Conservation (phyloP, 1,140 invertebrate genomes). For the Anthonomus grandis region DNA sequence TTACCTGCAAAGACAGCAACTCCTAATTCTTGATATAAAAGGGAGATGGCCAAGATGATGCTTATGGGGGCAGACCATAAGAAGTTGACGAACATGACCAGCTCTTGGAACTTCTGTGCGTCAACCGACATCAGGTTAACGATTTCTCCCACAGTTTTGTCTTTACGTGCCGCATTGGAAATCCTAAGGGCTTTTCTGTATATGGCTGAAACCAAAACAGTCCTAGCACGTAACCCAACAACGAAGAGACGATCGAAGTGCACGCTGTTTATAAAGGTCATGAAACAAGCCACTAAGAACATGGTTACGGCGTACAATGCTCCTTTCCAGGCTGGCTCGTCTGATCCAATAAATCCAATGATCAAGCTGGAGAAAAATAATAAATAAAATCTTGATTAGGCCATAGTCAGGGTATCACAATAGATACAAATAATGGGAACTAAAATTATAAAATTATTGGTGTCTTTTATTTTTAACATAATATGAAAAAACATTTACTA, state of each 20-base stretch:
- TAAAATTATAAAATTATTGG: too few relatives aligned
- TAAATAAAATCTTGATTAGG: neutral
- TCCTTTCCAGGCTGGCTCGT: constrained; percentile 79
- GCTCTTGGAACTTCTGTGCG: constrained; percentile 78
- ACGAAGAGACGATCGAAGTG: constrained; percentile 89
- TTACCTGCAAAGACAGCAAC: constrained; percentile 77
- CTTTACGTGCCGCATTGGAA: constrained; percentile 74
- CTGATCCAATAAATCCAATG: constrained; percentile 62
- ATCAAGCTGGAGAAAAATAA: constrained; percentile 58
- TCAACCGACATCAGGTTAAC: constrained; percentile 93
- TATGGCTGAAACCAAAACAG: constrained; percentile 86
- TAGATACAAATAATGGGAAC: too few relatives aligned
- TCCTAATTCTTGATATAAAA: constrained; percentile 83
- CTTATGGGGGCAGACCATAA: constrained; percentile 95
- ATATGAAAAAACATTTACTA: too few relatives aligned
- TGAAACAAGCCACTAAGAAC: constrained; percentile 73
- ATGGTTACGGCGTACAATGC: constrained; percentile 75
- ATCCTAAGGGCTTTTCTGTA: constrained; percentile 84
- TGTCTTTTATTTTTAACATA: too few relatives aligned
- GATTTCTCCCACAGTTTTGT: constrained; percentile 75
- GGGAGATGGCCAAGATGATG: constrained; percentile 81
- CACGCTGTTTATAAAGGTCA: constrained; percentile 85
- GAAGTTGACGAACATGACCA: constrained; percentile 88
- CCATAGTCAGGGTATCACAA: neutral
- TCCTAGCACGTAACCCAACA: constrained; percentile 85